Evolutionary conservation across 2,113 vertebrate genomes (phyloP), one percentile per base, ranked within the genome.

Genomic region (Cisticola juncidis): DNA sequence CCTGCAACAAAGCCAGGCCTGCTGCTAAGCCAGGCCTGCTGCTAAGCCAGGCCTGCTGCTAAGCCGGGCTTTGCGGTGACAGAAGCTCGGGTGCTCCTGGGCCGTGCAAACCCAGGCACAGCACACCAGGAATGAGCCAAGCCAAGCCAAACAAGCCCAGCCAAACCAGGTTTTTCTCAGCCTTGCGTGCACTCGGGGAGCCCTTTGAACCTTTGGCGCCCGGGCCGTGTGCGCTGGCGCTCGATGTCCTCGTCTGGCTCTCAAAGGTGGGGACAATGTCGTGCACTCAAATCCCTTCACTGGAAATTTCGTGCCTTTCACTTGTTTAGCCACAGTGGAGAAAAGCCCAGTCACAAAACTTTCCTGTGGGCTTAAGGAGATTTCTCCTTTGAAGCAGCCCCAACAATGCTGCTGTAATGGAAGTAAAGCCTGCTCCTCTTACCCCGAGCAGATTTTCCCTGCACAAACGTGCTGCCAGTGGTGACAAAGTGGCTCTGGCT

Each of bases 301-400:
- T 85, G 84, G 93, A 97, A 81, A 71, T 91, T 90, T 94, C 97
- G 94, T 91, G 97, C 96, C 94, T 96, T 81, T 93, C 96, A 94
- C 84, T 97, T 98, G 98, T 98, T 98, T 96, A 97, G 95, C 97
- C 97, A 97, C 97, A 97, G 95, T 72, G 33, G 81, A 96, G 96
- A 96, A 94, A 97, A 98, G 96, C 97, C 95, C 90, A 94, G 95
- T 95, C 35, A 81, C 96, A 96, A 97, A 98, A 98, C 97, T 97
- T 97, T 96, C 96, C 97, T 69, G 81, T 9, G 88, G 95, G 91
- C 95, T 92, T 95, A 94, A 73, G 96, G 93, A 96, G 96, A 81
- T 85, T 95, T 95, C 74, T 84, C 68, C 97, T 98, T 98, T 98
- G 97, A 98, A 97, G 98, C 83, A 53, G 94, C 90, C 96, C 94